Base-by-base conservation (phyloP, 1,140 invertebrate species). In the Arctopsyche grandis region DNA sequence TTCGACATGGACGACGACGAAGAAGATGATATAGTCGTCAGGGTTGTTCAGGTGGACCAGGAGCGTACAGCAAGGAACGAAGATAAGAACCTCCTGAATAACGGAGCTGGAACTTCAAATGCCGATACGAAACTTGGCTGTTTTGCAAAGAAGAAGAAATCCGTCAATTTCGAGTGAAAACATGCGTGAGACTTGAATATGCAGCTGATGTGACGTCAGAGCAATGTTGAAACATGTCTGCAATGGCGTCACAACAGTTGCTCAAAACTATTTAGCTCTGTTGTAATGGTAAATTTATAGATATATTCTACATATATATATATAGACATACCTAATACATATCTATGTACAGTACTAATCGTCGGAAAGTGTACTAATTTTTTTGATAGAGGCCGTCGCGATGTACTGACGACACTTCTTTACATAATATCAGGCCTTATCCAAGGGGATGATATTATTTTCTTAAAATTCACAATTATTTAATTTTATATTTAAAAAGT, bases 91-190 rank as follows among this genome's bases (percentile, higher is more conserved):
- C 5, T 73, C 7, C 56, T 29, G 24, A 29, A 19, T 5, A 69
- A 78, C 9, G 9, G 16, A 9, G 56, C 12, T 38, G 9, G 48
- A 3, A 75, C 66, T 10, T 70, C 12, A 0, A 29, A 74, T 43
- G 48, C 48, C 12, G 44, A 38, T 21, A 79, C 76, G 24, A 69
- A 63, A 26, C 14, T 58, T 10, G 80, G 80, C 1, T 79, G 70
- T 46, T 81, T 79, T 38, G 56, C 75, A 0, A 81, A 79, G 29
- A 81, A 81, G 58, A 79, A 79, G 48, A 81, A 79, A 58, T 48
- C 26, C n/a, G 80, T 81, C 69, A 81, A 81, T 74, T 81, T 81
- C 22, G 78, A 79, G 66, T 81, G 60, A 78, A 9, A 19, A 22
- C 63, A 1, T 14, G 10, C 10, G 22, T n/a, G 14, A 69, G 24